A percentile compares a stretch with the other conserved stretches of the same genome.
phyloP scores from a whole-genome alignment of 1,140 invertebrate species.

The Hyphantria cunea region DNA sequence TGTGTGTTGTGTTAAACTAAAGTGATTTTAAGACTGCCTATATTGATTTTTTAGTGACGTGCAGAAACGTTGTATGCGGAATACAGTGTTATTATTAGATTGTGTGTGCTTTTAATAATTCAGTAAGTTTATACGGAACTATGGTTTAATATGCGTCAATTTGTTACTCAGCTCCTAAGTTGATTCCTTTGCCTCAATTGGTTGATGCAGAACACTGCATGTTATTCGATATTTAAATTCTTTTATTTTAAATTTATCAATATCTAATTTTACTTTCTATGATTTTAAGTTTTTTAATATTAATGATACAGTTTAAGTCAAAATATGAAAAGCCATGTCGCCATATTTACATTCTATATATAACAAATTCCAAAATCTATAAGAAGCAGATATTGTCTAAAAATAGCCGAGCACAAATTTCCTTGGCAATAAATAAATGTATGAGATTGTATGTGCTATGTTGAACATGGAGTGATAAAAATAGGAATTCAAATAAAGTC shows the following conservation, averaged over 20 bases:
- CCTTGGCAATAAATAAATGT: too few species aligned
- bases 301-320: not conserved
- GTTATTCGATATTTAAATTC: constrained; percentile 9
- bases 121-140: constrained; percentile 47
- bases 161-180: not conserved
- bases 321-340: not conserved
- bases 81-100: constrained; percentile 64
- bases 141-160: not conserved
- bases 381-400: too few species aligned
- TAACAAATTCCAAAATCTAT: not conserved
- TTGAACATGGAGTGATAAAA: too few species aligned
- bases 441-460: too few species aligned
- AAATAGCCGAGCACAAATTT: too few species aligned
- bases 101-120: constrained; percentile 55
- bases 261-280: not conserved
- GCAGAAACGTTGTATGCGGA: constrained; percentile 57
- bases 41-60: constrained; percentile 75
- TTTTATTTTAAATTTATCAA: not conserved
- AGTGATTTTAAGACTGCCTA: constrained; percentile 50
- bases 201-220: constrained; percentile 11
- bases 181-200: constrained; percentile 22
- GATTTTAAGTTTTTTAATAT: too few species aligned
- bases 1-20: constrained; percentile 32
- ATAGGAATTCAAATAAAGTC: too few species aligned
- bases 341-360: not conserved